These are phyloP conservation scores for Bellardia bayeri DNA, from an alignment of 2,888 invertebrate species.

Conservation along the genomic window DNA sequence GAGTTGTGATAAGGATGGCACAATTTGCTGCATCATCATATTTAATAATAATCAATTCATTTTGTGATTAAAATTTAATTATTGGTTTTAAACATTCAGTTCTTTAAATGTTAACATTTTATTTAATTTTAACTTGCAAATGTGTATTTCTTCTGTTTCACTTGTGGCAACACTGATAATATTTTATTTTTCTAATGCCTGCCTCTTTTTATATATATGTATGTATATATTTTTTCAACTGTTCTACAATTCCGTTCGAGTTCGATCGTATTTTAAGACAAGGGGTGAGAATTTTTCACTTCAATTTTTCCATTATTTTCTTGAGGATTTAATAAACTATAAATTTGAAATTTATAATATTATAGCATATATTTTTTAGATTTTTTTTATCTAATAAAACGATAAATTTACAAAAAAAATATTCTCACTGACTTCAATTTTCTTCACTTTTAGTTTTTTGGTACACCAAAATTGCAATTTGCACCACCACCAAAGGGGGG, in stretches of 20 bases:
- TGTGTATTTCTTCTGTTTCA: conserved; percentile 4
- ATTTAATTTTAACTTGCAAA: background rate
- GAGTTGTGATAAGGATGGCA: too few relatives aligned
- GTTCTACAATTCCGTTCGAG: conserved; percentile 64
- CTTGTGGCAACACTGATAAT: conserved; percentile 62
- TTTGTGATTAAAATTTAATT: too few relatives aligned
- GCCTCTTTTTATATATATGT: conserved; percentile 44
- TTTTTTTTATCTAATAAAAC: conserved; percentile 65
- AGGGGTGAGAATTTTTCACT: conserved; percentile 63
- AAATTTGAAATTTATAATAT: conserved; percentile 20
- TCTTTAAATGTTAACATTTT: background rate
- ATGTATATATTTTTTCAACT: conserved; percentile 54
- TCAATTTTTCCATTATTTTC: conserved; percentile 44
- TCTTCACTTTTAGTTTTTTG: conserved; percentile 79
- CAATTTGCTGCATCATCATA: too few relatives aligned
- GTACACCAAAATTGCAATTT: conserved; percentile 84
- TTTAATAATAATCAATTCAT: too few relatives aligned
- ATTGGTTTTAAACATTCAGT: background rate
- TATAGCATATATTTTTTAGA: conserved; percentile 46
- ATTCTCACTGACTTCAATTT: conserved; percentile 75
- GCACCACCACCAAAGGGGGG: conserved; percentile 78
- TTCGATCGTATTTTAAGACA: conserved; percentile 62
- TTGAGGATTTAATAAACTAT: conserved; percentile 29
- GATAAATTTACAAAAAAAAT: conserved; percentile 57
- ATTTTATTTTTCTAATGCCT: conserved; percentile 62